Evolutionary conservation across 1,140 invertebrate genomes (phyloP).

Genomic region (Pentalonia nigronervosa): DNA sequence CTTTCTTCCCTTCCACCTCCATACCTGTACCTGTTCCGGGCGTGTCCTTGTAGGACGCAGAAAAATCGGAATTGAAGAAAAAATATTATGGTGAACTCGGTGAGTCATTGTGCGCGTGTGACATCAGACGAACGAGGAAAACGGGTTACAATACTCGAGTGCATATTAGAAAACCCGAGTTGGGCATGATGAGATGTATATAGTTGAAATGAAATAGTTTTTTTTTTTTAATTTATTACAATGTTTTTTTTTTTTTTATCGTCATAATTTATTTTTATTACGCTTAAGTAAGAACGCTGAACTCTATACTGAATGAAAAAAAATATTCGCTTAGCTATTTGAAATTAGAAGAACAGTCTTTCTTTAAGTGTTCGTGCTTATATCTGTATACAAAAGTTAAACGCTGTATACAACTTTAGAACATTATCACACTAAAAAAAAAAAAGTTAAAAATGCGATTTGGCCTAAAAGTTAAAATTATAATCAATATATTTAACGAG

Average conservation of each 20-base stretch:
- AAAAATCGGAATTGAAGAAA: conserved; percentile 42
- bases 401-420: neutral
- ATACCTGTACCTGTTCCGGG: neutral
- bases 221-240: neutral
- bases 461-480: neutral
- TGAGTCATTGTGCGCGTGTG: conserved; percentile 40
- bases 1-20: neutral
- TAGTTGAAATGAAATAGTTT: conserved; percentile 21
- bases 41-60: conserved; percentile 42
- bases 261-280: conserved; percentile 3
- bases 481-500: neutral
- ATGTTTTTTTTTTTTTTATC: conserved; percentile 21
- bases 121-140: conserved; percentile 41
- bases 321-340: neutral
- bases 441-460: neutral
- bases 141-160: conserved; percentile 28
- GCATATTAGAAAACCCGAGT: conserved; percentile 29
- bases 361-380: conserved; percentile 48
- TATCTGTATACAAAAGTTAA: neutral
- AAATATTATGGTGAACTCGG: conserved; percentile 20
- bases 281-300: neutral
- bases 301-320: neutral
- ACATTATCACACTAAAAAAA: neutral
- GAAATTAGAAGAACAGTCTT: neutral
- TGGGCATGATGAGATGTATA: neutral